phyloP scores from a whole-genome alignment of 2,113 vertebrate genomes.

The Centropristis striata region DNA sequence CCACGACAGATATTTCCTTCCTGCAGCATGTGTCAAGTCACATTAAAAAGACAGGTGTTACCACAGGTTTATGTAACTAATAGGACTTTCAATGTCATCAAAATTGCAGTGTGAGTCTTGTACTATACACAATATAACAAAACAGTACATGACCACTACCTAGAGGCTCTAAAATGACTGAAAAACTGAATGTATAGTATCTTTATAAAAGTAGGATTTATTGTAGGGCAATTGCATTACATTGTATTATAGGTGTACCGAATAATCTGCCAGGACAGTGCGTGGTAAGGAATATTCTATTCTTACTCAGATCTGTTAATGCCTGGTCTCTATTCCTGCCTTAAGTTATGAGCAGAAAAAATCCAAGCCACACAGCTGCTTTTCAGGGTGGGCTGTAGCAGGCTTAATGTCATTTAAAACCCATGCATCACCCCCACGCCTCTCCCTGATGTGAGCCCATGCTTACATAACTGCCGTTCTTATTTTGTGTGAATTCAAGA shows the following conservation, averaged over 20 bases:
- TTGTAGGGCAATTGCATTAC: background rate
- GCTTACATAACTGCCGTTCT: conserved; percentile 14
- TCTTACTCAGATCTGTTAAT: conserved; percentile 3
- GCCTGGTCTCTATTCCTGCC: conserved; percentile 11
- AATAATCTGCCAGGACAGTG: background rate
- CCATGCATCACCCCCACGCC: conserved; percentile 21
- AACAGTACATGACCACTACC: background rate
- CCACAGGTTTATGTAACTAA: background rate
- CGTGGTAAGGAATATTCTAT: conserved; percentile 12
- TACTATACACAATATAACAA: background rate
- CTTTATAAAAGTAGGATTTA: background rate
- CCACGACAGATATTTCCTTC: background rate
- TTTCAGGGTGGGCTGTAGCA: conserved; percentile 15
- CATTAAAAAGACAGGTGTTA: background rate
- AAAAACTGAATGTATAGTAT: background rate
- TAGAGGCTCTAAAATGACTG: background rate
- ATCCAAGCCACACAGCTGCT: conserved; percentile 19
- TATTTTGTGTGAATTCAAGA: conserved; percentile 31
- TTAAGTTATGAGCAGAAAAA: conserved; percentile 25
- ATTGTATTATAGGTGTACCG: background rate
- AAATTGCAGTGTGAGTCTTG: background rate
- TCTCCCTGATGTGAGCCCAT: conserved; percentile 13
- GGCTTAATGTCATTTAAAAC: conserved; percentile 65
- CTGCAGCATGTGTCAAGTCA: conserved; percentile 3
- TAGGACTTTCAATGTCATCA: background rate